Evolutionary conservation across 37 sponge, comb jelly and placozoan species (phyloP).

Genomic region (Ianthella basta): DNA sequence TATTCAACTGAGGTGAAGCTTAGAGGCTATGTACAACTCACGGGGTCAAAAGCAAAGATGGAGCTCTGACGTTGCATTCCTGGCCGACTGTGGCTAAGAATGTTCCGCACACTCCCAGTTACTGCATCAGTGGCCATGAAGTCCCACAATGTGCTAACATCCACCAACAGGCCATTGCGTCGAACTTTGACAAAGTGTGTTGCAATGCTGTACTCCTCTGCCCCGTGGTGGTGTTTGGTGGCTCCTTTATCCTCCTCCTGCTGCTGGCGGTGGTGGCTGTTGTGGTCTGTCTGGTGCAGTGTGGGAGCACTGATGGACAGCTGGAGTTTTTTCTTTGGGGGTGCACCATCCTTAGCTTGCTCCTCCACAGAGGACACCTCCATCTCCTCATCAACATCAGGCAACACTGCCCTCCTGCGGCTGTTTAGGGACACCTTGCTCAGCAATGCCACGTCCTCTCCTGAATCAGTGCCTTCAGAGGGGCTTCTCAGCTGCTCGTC

Average conservation of each 20-base stretch:
- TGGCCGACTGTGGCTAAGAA: conserved; percentile 56
- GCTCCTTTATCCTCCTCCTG: background rate
- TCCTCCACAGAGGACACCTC: background rate
- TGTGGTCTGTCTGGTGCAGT: background rate
- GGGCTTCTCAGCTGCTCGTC: background rate
- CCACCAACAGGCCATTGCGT: conserved; percentile 76
- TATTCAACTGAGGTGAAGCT: too few species aligned
- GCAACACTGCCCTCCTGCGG: too few species aligned
- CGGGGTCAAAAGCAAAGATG: conserved; percentile 80
- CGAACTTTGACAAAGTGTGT: conserved; percentile 81
- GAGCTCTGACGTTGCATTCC: conserved; percentile 78
- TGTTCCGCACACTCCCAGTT: conserved; percentile 64
- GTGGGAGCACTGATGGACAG: background rate
- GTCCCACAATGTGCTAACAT: conserved; percentile 84
- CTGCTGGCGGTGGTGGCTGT: background rate
- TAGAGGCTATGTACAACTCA: background rate
- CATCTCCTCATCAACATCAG: conserved; percentile 13
- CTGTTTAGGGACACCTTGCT: too few species aligned
- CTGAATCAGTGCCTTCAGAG: background rate
- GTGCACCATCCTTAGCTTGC: background rate
- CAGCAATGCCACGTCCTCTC: background rate
- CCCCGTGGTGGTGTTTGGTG: background rate
- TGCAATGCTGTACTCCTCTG: conserved; percentile 57
- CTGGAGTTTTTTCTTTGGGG: background rate
- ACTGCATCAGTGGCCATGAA: conserved; percentile 73